A percentile compares a stretch with the other conserved stretches of the same genome.
These are phyloP conservation scores for Addax nasomaculatus DNA, from an alignment of 2,113 vertebrate species.

Conservation along the genomic window DNA sequence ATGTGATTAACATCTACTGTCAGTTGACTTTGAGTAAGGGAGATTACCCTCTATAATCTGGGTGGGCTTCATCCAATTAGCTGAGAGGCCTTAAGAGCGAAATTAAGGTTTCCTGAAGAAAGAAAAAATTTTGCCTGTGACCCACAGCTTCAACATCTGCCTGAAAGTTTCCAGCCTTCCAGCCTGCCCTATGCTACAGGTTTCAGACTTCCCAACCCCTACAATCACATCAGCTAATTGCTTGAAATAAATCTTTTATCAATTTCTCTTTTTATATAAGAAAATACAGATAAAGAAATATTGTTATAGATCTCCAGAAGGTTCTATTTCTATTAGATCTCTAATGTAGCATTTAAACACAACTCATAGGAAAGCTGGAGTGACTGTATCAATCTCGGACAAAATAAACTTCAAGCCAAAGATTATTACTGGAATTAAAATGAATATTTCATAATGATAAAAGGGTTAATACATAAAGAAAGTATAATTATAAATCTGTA, in stretches of 20 bases:
- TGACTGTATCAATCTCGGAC: not conserved
- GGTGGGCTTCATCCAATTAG: not conserved
- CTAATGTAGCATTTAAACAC: not conserved
- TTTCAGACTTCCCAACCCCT: not conserved
- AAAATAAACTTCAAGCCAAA: not conserved
- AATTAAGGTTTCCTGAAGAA: not conserved
- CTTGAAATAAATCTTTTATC: not conserved
- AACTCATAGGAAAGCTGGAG: not conserved
- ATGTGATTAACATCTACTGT: not conserved
- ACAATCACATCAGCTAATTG: not conserved
- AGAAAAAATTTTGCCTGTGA: not conserved
- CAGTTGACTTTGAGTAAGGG: not conserved
- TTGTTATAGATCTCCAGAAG: not conserved
- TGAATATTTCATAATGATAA: not conserved
- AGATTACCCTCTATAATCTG: not conserved
- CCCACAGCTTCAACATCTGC: not conserved
- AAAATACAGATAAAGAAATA: not conserved
- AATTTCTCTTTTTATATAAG: not conserved
- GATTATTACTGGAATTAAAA: not conserved
- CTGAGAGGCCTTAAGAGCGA: not conserved
- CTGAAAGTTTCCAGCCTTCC: not conserved
- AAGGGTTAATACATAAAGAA: not conserved
- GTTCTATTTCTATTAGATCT: not conserved
- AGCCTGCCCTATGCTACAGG: not conserved
- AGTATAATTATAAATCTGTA: slow-evolving; percentile 15